Evolutionary conservation across 2,888 invertebrate species (phyloP), one percentile per base, ranked within the genome.

Genomic region (Mesorhabditis spiculigera): DNA sequence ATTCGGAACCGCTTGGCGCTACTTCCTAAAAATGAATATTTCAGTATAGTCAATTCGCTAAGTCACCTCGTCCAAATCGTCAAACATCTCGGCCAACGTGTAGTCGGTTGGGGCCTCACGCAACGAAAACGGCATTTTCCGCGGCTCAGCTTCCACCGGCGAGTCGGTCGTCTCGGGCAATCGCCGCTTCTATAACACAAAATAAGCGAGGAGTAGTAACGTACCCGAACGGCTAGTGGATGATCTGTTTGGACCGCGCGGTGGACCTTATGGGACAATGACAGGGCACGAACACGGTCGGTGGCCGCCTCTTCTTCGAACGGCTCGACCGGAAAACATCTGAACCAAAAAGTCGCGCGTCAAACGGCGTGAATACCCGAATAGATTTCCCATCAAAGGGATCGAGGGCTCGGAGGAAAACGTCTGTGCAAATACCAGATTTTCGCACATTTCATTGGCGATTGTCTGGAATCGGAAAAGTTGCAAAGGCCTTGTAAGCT

Each of bases 401-500:
- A 81, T 78, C 66, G 77, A 76, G 6, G 82, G 81, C 42, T 78
- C 74, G 1, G 75, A 65, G 6, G 81, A 81, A 71, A 84, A 82
- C 4, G 84, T 82, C 65, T 82, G 84, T 1, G 84, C 82, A 65
- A 84, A 84, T 58, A 82, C 81, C 13, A 84, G 72, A 65, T 84
- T 84, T 68, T 84, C 84, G 62, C 79, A 77, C 78, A 84, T 80
- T 5, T 78, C 67, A 67, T 78, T 82, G 43, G 84, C 83, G n/a
- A 82, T 71, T 42, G 74, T 73, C 78, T 80, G 72, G 16, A 77
- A 62, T 28, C 28, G n/a, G 45, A n/a, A 45, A 10, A 10, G 8
- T 62, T 41, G 8, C 8, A 67, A 61, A 45, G 50, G n/a, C 6
- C 6, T 8, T 68, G 43, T 13, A 5, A 43, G 43, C 5, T 28